Base-by-base conservation (phyloP, 1,140 invertebrate genomes). In the Philotrypesis tridentata region DNA sequence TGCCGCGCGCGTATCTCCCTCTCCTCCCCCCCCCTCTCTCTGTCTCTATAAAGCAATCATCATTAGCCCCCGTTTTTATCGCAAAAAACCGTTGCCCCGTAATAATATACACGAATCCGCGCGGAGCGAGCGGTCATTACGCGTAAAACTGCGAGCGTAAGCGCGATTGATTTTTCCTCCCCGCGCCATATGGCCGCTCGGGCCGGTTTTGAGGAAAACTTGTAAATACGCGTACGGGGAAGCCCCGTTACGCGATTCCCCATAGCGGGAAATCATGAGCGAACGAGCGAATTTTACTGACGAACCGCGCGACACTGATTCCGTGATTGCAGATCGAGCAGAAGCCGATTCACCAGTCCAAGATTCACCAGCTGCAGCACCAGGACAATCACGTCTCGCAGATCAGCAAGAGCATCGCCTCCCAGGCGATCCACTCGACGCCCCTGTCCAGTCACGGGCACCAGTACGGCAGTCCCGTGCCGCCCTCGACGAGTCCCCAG, bases 311-410 rank as follows among this genome's bases (percentile, higher is more conserved):
- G n/a, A n/a, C n/a, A n/a, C 21, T 17, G 21, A n/a, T 55, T n/a
- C 0, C n/a, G 17, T 21, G n/a, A 55, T 55, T 55, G 2, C 85
- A 92, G 91, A 88, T 90, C 80, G 90, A 91, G 60, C 91, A 92
- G 63, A 92, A 92, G 79, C 86, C 91, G 8, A 72, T 83, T 7
- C 88, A 90, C 85, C 91, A 76, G 86, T 80, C 89, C 91, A 88
- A 37, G 4, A 37, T 5, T n/a, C 33, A 86, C 80, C 89, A 88
- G 78, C 91, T 91, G 74, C 91, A 88, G 78, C 91, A 92, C 72
- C 91, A 91, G 76, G 91, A 92, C 72, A 92, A 91, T 77, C 91
- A 92, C 84, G 90, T 92, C 1, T 90, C 90, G 21, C 91, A 91
- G 77, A 91, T 92, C 67, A 89, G 91, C 29, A 92, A 92, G 80